phyloP scores from a whole-genome alignment of 2,888 invertebrate genomes.

The Neoaliturus tenellus region DNA sequence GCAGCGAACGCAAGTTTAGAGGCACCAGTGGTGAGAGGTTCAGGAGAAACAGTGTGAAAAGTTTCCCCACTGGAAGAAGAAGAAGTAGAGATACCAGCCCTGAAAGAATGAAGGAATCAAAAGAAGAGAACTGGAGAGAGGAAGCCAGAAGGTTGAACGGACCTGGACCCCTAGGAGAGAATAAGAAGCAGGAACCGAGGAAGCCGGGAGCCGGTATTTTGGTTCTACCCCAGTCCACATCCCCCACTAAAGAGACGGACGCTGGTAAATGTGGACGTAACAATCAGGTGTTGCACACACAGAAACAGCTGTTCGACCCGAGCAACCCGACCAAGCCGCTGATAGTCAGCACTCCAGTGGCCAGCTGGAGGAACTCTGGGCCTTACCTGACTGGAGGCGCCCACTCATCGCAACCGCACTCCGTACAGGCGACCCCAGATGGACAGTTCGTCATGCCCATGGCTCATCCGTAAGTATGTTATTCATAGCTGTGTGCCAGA shows the following conservation, averaged over 20 bases:
- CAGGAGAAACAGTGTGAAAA: slow-evolving; percentile 67
- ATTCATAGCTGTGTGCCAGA: no score
- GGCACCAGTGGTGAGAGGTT: slow-evolving; percentile 65
- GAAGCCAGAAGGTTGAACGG: slow-evolving; percentile 50
- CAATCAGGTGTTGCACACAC: slow-evolving; percentile 67
- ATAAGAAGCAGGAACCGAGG: slow-evolving; percentile 28
- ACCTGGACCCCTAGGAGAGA: slow-evolving; percentile 15
- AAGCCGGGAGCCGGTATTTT: slow-evolving; percentile 71
- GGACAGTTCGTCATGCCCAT: slow-evolving; percentile 45
- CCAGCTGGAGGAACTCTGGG: slow-evolving; percentile 67
- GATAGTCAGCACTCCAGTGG: slow-evolving; percentile 70
- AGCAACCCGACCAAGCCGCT: slow-evolving; percentile 84
- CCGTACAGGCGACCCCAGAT: slow-evolving; percentile 36
- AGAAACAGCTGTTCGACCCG: slow-evolving; percentile 78
- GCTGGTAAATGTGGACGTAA: slow-evolving; percentile 58
- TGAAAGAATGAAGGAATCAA: slow-evolving; percentile 53
- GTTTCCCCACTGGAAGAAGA: slow-evolving; percentile 62
- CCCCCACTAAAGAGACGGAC: slow-evolving; percentile 57
- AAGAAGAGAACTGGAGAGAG: slow-evolving; percentile 54
- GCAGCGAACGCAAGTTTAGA: slow-evolving; percentile 51
- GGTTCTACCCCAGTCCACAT: slow-evolving; percentile 70
- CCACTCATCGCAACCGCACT: slow-evolving; percentile 54
- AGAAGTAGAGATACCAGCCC: slow-evolving; percentile 54
- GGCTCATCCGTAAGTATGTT: slow-evolving; percentile 46
- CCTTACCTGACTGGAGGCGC: slow-evolving; percentile 45